Conservation (phyloP, 1,140 invertebrate genomes). For the Aleiodes sp. region DNA sequence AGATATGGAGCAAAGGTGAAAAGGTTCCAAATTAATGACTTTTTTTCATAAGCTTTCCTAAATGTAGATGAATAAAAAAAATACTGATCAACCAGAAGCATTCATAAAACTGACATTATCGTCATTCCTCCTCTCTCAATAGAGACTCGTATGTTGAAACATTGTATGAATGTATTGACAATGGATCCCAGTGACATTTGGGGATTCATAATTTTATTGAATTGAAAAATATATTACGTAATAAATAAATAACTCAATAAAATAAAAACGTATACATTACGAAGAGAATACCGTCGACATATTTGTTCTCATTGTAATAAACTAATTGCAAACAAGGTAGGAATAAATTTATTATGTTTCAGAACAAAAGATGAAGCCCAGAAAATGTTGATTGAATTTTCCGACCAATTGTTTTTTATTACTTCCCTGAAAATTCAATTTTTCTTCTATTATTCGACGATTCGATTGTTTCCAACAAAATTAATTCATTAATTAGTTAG, state of each 20-base stretch:
- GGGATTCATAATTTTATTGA: neutral
- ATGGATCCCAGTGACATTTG: neutral
- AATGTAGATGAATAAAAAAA: neutral
- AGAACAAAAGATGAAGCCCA: neutral
- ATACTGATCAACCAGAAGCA: neutral
- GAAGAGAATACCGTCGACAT: neutral
- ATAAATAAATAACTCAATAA: too few species aligned
- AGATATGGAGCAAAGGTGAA: too few species aligned
- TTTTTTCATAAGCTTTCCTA: too few species aligned
- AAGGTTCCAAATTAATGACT: too few species aligned
- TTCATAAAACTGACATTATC: neutral
- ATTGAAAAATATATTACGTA: too few species aligned
- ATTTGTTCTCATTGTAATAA: neutral
- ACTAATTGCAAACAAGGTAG: neutral
- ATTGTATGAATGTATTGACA: neutral
- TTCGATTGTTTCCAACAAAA: neutral
- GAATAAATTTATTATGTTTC: neutral
- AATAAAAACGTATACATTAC: neutral
- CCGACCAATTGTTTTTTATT: neutral
- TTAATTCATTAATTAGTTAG: neutral
- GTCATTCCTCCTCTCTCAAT: neutral
- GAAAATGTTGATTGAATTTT: neutral
- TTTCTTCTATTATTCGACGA: neutral
- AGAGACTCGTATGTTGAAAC: neutral
- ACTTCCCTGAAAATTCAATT: neutral